Percentiles rank a stretch among this genome's conserved stretches.
phyloP scores from a whole-genome alignment of 2,113 vertebrate genomes.

The Rhea pennata region DNA sequence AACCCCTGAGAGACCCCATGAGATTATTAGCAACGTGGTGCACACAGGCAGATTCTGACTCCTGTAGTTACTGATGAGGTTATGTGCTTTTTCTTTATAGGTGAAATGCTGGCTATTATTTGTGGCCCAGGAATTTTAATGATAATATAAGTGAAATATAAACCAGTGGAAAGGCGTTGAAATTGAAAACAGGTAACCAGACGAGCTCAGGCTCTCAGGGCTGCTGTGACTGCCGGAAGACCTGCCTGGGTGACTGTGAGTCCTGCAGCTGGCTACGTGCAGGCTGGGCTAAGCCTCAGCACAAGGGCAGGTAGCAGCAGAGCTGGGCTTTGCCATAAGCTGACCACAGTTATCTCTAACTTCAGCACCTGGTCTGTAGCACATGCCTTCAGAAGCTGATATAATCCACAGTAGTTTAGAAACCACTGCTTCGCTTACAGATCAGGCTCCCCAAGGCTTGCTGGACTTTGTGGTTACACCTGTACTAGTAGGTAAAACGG shows the following conservation, averaged over 20 bases:
- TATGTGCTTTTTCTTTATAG: background rate
- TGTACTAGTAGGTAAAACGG: background rate
- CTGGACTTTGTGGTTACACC: background rate
- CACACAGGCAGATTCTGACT: background rate
- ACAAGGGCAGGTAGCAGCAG: rapidly evolving
- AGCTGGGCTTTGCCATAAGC: background rate
- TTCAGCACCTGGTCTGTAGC: background rate
- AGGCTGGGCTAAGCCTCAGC: background rate
- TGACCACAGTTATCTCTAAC: background rate
- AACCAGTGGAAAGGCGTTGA: background rate
- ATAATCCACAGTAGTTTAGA: background rate
- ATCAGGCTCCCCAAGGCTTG: background rate
- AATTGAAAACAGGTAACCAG: background rate
- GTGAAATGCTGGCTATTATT: background rate
- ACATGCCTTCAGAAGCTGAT: background rate
- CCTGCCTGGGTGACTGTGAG: background rate
- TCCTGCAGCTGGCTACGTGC: background rate
- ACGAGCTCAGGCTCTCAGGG: rapidly evolving
- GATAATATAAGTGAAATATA: background rate
- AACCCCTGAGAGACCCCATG: background rate
- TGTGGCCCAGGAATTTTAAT: background rate
- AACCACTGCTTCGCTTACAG: background rate
- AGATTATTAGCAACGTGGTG: background rate
- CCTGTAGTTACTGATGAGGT: rapidly evolving
- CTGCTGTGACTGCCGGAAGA: background rate